phyloP scores from a whole-genome alignment of 2,797 vertebrate genomes.

The Cheracebus regulus region DNA sequence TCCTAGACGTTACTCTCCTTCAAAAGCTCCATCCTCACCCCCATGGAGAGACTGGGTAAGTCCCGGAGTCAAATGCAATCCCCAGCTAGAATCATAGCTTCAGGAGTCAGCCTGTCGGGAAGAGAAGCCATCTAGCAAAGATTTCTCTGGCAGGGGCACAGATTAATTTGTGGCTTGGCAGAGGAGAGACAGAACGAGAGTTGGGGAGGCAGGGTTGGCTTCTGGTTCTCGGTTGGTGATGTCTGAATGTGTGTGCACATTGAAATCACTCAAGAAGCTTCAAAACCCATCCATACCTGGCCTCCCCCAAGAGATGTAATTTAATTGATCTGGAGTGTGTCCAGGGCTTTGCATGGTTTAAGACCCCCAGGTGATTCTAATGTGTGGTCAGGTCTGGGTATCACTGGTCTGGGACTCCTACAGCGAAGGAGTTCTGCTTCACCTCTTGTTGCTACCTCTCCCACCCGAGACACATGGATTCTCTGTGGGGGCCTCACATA shows the following conservation, averaged over 20 bases:
- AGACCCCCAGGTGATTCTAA: background rate
- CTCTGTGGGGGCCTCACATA: accelerated
- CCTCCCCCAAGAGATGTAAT: no score
- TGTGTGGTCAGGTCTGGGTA: background rate
- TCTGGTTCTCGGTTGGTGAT: background rate
- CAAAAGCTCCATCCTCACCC: background rate
- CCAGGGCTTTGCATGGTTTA: background rate
- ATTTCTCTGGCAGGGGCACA: background rate
- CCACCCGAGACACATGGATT: no score
- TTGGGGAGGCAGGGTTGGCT: background rate
- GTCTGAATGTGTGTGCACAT: background rate
- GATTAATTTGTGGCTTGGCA: background rate
- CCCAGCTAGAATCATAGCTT: background rate
- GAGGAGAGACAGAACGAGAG: background rate
- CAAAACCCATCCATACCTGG: background rate
- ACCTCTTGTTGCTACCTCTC: background rate
- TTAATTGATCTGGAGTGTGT: background rate
- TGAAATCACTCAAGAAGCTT: background rate
- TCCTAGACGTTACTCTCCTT: background rate
- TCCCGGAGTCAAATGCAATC: background rate
- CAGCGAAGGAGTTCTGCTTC: background rate
- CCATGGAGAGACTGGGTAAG: background rate
- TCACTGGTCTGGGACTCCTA: background rate
- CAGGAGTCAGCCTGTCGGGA: background rate
- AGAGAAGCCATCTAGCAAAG: background rate